Evolutionary conservation across 2,113 vertebrate genomes (phyloP).

Genomic region (Epinephelus moara): DNA sequence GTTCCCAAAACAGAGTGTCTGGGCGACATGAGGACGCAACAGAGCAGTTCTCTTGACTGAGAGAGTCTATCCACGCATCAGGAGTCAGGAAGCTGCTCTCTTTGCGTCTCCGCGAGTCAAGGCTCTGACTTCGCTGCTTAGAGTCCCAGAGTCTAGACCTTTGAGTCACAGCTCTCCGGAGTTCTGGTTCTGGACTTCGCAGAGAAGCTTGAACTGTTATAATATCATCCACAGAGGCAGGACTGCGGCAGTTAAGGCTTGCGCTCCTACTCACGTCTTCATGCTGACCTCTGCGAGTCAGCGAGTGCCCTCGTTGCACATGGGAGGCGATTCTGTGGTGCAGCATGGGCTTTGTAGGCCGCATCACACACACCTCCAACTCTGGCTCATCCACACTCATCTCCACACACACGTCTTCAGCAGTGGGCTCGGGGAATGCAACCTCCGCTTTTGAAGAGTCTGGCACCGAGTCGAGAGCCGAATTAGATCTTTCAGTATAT

Average conservation of each 20-base stretch:
- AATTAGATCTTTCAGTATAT: slow-evolving; percentile 48
- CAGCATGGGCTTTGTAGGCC: slow-evolving; percentile 51
- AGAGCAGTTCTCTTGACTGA: slow-evolving; percentile 75
- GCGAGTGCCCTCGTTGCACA: slow-evolving; percentile 41
- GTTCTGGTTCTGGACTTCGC: slow-evolving; percentile 28
- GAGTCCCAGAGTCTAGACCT: slow-evolving; percentile 53
- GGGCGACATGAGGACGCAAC: slow-evolving; percentile 16
- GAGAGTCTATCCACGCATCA: slow-evolving; percentile 82
- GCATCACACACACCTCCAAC: slow-evolving; percentile 21
- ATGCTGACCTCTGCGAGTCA: slow-evolving; percentile 18
- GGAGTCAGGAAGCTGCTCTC: slow-evolving; percentile 76
- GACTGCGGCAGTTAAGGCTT: slow-evolving; percentile 40
- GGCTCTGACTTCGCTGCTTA: slow-evolving; percentile 72
- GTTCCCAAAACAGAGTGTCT: slow-evolving; percentile 32
- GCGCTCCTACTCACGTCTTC: slow-evolving; percentile 47
- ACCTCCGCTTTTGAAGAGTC: slow-evolving; percentile 37
- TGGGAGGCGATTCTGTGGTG: slow-evolving; percentile 72
- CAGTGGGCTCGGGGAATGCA: neutral
- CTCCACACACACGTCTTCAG: slow-evolving; percentile 71
- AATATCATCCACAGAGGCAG: slow-evolving; percentile 16
- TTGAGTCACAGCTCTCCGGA: slow-evolving; percentile 33
- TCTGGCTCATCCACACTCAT: slow-evolving; percentile 86
- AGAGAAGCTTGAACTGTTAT: slow-evolving; percentile 13
- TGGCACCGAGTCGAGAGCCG: slow-evolving; percentile 12
- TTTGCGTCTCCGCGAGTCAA: slow-evolving; percentile 68